phyloP scores from a whole-genome alignment of 1,140 invertebrate species.

The Lucilia sericata region DNA sequence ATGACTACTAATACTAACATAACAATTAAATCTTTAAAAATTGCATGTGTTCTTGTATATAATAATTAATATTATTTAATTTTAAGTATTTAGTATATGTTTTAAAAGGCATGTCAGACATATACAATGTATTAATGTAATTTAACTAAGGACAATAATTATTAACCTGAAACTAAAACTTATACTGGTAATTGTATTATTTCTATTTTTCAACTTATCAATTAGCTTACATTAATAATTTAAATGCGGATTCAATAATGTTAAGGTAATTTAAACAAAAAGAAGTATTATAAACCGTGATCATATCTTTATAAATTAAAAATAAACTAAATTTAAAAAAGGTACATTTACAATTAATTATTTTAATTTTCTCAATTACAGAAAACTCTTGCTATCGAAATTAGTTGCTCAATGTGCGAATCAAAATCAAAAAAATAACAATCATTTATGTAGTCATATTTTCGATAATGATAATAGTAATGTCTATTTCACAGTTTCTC shows the following conservation, averaged over 20 bases:
- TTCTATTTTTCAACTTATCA: neutral
- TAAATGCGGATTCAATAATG: slow-evolving; percentile 29
- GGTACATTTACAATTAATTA: no score
- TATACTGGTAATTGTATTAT: neutral
- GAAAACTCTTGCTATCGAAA: slow-evolving; percentile 18
- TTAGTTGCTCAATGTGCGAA: slow-evolving; percentile 29
- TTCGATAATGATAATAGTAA: neutral
- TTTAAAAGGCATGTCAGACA: slow-evolving; percentile 6
- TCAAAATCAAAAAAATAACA: neutral
- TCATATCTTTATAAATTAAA: neutral
- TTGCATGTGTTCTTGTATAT: neutral
- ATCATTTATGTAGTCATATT: neutral
- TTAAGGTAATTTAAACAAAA: slow-evolving; percentile 21
- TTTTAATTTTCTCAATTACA: neutral
- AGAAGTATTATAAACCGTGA: neutral
- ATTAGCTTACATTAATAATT: slow-evolving; percentile 30
- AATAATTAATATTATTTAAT: neutral
- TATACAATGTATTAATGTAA: neutral
- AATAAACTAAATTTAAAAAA: no score
- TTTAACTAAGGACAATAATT: neutral
- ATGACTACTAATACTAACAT: slow-evolving; percentile 24
- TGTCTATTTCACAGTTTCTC: slow-evolving; percentile 19
- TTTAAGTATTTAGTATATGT: neutral
- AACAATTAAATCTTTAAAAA: neutral
- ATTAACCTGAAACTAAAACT: slow-evolving; percentile 14